phyloP scores from a whole-genome alignment of 1,140 invertebrate species.

The Acarapis woodi region DNA sequence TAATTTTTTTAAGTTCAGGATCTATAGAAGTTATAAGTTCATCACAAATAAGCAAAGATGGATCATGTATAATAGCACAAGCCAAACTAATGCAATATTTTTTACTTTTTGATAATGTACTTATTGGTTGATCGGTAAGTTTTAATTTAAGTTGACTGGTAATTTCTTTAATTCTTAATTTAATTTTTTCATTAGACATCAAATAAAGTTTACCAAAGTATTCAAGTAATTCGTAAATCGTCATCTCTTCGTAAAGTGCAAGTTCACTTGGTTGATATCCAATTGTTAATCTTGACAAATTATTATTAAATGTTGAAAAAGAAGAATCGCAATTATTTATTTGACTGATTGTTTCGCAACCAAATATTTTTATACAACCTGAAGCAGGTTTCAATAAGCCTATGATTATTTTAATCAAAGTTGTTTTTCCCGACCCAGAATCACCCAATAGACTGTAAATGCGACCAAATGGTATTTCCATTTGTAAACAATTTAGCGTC shows the following conservation, averaged over 20 bases:
- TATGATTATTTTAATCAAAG: too few species aligned
- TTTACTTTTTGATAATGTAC: constrained; percentile 36
- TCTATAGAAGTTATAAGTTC: constrained; percentile 22
- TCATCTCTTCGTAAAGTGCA: constrained; percentile 17
- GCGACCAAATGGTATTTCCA: too few species aligned
- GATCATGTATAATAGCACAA: constrained; percentile 66
- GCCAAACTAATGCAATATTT: constrained; percentile 70
- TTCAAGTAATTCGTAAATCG: constrained; percentile 16
- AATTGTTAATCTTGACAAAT: constrained; percentile 9
- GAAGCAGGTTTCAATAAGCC: too few species aligned
- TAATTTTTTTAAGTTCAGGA: too few species aligned
- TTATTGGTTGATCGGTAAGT: constrained; percentile 19
- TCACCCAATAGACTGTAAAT: too few species aligned
- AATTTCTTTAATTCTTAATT: background rate
- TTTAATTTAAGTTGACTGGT: background rate
- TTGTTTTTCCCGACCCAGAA: too few species aligned
- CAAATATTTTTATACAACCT: constrained; percentile 1
- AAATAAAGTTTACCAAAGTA: constrained; percentile 18
- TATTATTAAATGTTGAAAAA: background rate
- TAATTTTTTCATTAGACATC: constrained; percentile 13
- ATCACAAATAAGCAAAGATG: constrained; percentile 22
- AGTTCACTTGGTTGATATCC: constrained; percentile 21
- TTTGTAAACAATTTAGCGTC: too few species aligned
- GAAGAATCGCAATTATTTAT: background rate
- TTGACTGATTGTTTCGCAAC: background rate